Evolutionary conservation across 2,888 invertebrate genomes (phyloP).

Genomic region (Agrotis segetum): DNA sequence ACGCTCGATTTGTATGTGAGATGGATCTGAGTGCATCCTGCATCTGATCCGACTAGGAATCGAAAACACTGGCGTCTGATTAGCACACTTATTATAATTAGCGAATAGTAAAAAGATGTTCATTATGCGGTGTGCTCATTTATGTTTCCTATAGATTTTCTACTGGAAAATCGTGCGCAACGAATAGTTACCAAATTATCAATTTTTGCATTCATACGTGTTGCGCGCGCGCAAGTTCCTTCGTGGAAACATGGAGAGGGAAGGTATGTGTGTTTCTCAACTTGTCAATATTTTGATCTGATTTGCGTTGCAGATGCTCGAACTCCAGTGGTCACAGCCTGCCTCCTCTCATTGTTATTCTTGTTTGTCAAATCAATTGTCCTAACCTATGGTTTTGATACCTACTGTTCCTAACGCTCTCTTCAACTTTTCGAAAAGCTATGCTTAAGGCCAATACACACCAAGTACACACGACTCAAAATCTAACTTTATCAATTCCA

Average conservation of each 20-base stretch:
- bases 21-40: conserved; percentile 16
- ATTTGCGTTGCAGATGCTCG: conserved; percentile 81
- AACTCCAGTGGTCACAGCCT: conserved; percentile 50
- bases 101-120: neutral
- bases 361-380: conserved; percentile 65
- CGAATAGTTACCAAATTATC: neutral
- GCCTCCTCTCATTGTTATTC: conserved; percentile 69
- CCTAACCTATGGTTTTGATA: conserved; percentile 4
- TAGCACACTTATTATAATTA: conserved; percentile 7
- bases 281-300: conserved; percentile 83
- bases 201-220: neutral
- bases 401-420: neutral
- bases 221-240: conserved; percentile 2
- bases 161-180: too few relatives aligned
- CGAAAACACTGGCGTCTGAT: neutral
- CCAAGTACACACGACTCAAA: too few relatives aligned
- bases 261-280: conserved; percentile 68
- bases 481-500: too few relatives aligned
- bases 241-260: neutral
- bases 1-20: conserved; percentile 3
- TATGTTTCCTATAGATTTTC: too few relatives aligned
- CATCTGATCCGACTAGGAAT: conserved; percentile 1
- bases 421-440: neutral
- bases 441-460: too few relatives aligned
- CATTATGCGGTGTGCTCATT: neutral